A percentile compares a stretch with the other conserved stretches of the same genome.
Conservation (phyloP, 2,797 vertebrate species). For the Adelosebastes latens region DNA sequence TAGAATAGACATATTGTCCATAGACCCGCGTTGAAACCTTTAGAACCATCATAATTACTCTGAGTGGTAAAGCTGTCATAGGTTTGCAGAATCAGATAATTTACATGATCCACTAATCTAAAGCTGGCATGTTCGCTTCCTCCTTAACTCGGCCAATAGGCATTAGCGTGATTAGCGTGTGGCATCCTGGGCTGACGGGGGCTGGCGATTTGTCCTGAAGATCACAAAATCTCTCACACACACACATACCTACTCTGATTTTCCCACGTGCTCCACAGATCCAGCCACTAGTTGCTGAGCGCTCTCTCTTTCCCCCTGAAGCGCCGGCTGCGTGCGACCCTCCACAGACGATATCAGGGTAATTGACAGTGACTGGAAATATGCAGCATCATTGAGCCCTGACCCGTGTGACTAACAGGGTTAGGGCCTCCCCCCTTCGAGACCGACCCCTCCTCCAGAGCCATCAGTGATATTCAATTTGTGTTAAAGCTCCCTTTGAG, state of each 20-base stretch:
- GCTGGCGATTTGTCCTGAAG: slow-evolving; percentile 27
- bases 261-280: slow-evolving; percentile 65
- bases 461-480: slow-evolving; percentile 84
- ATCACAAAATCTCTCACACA: slow-evolving; percentile 24
- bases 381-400: slow-evolving; percentile 83
- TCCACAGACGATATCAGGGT: slow-evolving; percentile 83
- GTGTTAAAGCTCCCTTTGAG: slow-evolving; percentile 80
- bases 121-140: slow-evolving; percentile 38
- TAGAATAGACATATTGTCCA: slow-evolving; percentile 33
- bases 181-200: slow-evolving; percentile 29
- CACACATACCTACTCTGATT: slow-evolving; percentile 24
- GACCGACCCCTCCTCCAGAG: slow-evolving; percentile 74
- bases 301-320: slow-evolving; percentile 42
- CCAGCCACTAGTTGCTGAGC: slow-evolving; percentile 56
- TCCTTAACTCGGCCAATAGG: slow-evolving; percentile 30
- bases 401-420: slow-evolving; percentile 86
- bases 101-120: slow-evolving; percentile 46
- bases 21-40: not conserved
- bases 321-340: slow-evolving; percentile 65
- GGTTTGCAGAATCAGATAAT: slow-evolving; percentile 41
- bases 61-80: slow-evolving; percentile 25
- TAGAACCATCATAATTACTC: slow-evolving; percentile 15
- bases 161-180: slow-evolving; percentile 56
- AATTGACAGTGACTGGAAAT: slow-evolving; percentile 88
- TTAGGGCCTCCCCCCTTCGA: slow-evolving; percentile 81